Evolutionary conservation across 2,888 invertebrate genomes (phyloP).

Genomic region (Gryllus longicercus): DNA sequence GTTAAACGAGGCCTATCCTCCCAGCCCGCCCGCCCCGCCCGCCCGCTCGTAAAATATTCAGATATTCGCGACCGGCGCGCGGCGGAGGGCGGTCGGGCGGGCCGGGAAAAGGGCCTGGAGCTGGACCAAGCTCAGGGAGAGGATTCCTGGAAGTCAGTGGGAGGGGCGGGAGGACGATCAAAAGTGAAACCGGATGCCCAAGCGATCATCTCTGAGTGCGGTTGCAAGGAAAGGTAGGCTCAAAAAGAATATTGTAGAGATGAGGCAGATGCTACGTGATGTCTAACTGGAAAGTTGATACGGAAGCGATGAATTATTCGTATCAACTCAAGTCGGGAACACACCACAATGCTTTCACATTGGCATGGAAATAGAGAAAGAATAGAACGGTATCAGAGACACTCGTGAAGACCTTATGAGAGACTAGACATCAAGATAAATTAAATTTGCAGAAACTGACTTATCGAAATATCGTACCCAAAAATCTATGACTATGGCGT

Average conservation of each 20-base stretch:
- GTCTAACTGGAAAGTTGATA: too few species aligned
- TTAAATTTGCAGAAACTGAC: too few species aligned
- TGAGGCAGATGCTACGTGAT: too few species aligned
- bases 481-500: too few species aligned
- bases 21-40: not conserved
- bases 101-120: not conserved
- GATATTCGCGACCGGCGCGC: not conserved
- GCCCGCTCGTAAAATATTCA: constrained; percentile 1
- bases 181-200: not conserved
- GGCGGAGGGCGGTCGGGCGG: not conserved
- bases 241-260: not conserved
- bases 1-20: not conserved
- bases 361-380: too few species aligned
- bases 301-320: too few species aligned
- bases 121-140: not conserved
- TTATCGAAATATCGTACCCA: too few species aligned
- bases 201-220: not conserved
- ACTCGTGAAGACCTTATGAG: too few species aligned
- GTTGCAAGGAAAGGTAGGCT: not conserved
- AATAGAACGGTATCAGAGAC: too few species aligned
- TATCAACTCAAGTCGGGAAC: too few species aligned
- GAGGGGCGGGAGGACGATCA: not conserved
- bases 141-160: not conserved
- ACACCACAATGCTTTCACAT: too few species aligned
- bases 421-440: too few species aligned